phyloP scores from a whole-genome alignment of 2,113 vertebrate species.

The Chaenocephalus aceratus region DNA sequence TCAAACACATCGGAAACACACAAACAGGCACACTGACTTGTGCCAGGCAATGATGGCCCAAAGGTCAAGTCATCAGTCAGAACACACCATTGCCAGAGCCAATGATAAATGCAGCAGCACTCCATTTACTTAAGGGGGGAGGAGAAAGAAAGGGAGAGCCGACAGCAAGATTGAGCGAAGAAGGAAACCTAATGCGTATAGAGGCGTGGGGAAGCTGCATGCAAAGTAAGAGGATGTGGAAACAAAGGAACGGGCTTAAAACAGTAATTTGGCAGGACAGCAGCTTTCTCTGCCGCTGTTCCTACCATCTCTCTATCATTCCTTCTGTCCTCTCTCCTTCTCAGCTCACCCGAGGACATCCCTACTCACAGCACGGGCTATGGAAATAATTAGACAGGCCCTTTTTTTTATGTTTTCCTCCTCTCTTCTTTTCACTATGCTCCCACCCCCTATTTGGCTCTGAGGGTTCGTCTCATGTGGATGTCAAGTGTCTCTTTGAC shows the following conservation, averaged over 20 bases:
- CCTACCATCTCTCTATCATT: not conserved
- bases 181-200: slow-evolving; percentile 34
- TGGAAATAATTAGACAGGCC: slow-evolving; percentile 47
- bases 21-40: slow-evolving; percentile 35
- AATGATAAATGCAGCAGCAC: slow-evolving; percentile 52
- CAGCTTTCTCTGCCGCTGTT: slow-evolving; percentile 1
- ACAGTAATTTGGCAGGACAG: slow-evolving; percentile 25
- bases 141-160: slow-evolving; percentile 12
- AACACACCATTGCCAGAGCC: slow-evolving; percentile 51
- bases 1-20: not conserved
- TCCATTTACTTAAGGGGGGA: slow-evolving; percentile 35
- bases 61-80: slow-evolving; percentile 72
- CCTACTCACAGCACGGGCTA: slow-evolving; percentile 34
- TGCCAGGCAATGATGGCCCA: slow-evolving; percentile 51
- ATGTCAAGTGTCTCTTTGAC: slow-evolving; percentile 55
- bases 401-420: slow-evolving; percentile 31
- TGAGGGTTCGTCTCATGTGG: slow-evolving; percentile 49
- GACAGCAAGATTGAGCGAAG: slow-evolving; percentile 28
- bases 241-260: slow-evolving; percentile 16
- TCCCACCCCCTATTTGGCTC: slow-evolving; percentile 37
- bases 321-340: slow-evolving; percentile 1
- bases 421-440: slow-evolving; percentile 11
- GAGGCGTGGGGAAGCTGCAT: slow-evolving; percentile 10
- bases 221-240: slow-evolving; percentile 38
- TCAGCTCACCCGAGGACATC: slow-evolving; percentile 25